phyloP scores from a whole-genome alignment of 2,888 invertebrate species.

The Spatulosminthurus flaviceps region DNA sequence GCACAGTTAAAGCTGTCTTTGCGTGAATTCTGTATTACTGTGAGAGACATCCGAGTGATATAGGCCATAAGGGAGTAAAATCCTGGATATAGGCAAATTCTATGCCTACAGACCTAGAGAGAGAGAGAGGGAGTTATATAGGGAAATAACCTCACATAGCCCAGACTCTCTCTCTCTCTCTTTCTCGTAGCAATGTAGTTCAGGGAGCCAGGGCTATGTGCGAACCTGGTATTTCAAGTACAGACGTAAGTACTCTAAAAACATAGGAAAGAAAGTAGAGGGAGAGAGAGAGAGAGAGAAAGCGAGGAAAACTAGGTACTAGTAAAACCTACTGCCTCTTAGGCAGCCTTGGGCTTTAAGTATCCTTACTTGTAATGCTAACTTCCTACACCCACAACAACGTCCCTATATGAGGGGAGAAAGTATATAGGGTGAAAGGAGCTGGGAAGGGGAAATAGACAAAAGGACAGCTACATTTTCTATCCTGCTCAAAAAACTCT shows the following conservation, averaged over 20 bases:
- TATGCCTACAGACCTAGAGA: background rate
- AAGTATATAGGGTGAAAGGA: constrained; percentile 2
- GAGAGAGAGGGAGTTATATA: too few species aligned
- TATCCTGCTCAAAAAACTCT: background rate
- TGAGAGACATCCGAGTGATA: background rate
- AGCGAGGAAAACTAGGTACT: constrained; percentile 8
- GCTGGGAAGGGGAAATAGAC: background rate
- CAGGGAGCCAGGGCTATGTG: constrained; percentile 2
- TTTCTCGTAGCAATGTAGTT: background rate
- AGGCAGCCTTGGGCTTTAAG: background rate
- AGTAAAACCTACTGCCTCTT: background rate
- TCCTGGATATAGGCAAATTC: background rate
- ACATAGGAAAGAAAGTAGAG: background rate
- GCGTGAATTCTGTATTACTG: background rate
- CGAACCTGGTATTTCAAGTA: background rate
- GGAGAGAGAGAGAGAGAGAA: too few species aligned
- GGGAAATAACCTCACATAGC: constrained; percentile 12
- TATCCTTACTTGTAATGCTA: background rate
- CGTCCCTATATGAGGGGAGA: background rate
- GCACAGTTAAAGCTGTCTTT: too few species aligned
- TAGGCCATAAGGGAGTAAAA: background rate
- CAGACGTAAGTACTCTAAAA: background rate
- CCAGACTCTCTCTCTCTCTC: too few species aligned
- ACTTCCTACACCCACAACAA: background rate
- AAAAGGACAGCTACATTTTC: background rate